phyloP scores from a whole-genome alignment of 1,140 invertebrate species.

The Gryllus bimaculatus region DNA sequence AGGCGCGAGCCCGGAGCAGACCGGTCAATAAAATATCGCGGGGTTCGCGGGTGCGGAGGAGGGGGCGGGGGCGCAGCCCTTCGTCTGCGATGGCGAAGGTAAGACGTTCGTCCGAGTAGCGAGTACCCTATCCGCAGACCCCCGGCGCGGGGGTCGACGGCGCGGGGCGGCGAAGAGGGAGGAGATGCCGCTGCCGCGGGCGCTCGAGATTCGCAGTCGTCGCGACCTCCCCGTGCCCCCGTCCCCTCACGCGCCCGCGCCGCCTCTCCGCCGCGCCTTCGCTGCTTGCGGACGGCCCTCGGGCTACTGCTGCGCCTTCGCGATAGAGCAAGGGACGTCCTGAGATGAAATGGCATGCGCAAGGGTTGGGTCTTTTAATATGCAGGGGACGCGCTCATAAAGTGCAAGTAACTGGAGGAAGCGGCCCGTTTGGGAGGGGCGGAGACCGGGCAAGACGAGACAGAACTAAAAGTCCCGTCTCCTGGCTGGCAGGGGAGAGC shows the following conservation, averaged over 20 bases:
- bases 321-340: background rate
- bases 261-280: background rate
- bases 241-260: too few species aligned
- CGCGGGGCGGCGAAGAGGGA: background rate
- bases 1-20: too few species aligned
- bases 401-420: slow-evolving; percentile 3
- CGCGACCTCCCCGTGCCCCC: background rate
- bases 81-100: background rate
- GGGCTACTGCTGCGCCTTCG: background rate
- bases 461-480: background rate
- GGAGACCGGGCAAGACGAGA: background rate
- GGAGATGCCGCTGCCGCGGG: too few species aligned
- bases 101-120: background rate
- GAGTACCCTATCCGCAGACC: background rate
- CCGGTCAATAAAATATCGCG: too few species aligned
- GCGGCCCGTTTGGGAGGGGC: background rate
- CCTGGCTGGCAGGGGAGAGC: background rate
- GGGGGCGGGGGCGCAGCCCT: background rate
- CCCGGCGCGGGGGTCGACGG: background rate
- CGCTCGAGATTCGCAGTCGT: background rate
- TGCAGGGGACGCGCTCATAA: background rate
- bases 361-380: background rate
- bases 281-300: background rate
- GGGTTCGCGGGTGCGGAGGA: too few species aligned
- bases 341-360: background rate